These are phyloP conservation scores for Ectemnius cavifrons DNA, from an alignment of 2,888 invertebrate genomes.

Conservation along the genomic window DNA sequence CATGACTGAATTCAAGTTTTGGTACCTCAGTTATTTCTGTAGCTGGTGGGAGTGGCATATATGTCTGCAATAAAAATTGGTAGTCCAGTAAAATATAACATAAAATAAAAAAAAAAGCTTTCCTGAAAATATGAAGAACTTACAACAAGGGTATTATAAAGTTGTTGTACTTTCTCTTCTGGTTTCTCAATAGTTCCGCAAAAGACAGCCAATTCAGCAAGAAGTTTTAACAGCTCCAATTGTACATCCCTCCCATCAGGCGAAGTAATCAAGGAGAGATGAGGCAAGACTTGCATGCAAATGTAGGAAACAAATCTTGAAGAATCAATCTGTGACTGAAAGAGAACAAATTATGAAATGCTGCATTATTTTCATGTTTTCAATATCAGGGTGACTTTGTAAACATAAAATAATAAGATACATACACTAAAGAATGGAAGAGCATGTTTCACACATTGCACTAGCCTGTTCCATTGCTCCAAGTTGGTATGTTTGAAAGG, in stretches of 20 bases:
- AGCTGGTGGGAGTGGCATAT: conserved; percentile 92
- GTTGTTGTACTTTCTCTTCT: conserved; percentile 85
- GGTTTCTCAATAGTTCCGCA: conserved; percentile 88
- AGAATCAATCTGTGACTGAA: conserved; percentile 90
- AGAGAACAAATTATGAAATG: conserved; percentile 40
- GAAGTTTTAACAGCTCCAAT: conserved; percentile 89
- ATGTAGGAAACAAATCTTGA: conserved; percentile 91
- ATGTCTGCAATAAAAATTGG: conserved; percentile 81
- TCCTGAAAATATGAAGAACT: conserved; percentile 64
- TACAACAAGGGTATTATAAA: conserved; percentile 90
- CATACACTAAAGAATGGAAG: conserved; percentile 93
- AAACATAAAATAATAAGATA: conserved; percentile 57
- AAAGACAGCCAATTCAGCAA: conserved; percentile 90
- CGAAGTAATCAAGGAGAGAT: conserved; percentile 83
- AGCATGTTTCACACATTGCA: conserved; percentile 92
- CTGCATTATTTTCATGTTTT: background rate
- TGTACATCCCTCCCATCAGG: conserved; percentile 84
- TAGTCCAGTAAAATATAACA: background rate
- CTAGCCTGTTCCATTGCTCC: conserved; percentile 83
- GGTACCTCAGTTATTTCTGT: conserved; percentile 84
- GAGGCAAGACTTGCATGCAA: conserved; percentile 90
- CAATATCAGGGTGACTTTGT: background rate
- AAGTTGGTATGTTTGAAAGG: conserved; percentile 86
- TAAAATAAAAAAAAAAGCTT: conserved; percentile 8
- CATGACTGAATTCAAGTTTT: conserved; percentile 94